Evolutionary conservation across 2,797 vertebrate species (phyloP).

Genomic region (Smutsia temminckii): DNA sequence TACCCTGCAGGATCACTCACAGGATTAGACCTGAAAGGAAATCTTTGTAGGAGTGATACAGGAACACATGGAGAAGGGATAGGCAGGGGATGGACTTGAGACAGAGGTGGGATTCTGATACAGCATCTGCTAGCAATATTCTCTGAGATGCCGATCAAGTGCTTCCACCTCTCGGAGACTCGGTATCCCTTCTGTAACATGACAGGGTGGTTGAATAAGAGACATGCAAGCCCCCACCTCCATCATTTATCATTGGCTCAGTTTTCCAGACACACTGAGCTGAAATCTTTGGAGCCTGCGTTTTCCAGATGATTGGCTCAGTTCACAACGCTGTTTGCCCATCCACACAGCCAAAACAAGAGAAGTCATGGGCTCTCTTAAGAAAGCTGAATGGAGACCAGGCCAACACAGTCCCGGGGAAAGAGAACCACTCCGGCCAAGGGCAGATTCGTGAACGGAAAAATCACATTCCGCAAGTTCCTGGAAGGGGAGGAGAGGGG

Average conservation of each 20-base stretch:
- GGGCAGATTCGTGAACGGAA: neutral
- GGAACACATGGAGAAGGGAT: neutral
- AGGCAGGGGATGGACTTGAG: neutral
- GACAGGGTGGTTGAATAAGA: neutral
- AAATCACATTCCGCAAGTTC: conserved; percentile 58
- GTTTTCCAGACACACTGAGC: neutral
- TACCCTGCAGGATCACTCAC: neutral
- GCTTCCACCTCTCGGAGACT: neutral
- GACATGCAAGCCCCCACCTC: neutral
- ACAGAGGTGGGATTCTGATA: neutral
- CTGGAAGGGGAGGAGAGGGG: conserved; percentile 49
- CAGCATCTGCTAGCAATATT: neutral
- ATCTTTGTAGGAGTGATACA: neutral
- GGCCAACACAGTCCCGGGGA: conserved; percentile 55
- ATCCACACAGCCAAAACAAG: conserved; percentile 39
- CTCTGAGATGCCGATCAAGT: neutral
- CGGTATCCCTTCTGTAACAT: neutral
- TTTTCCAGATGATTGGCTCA: neutral
- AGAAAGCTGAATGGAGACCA: conserved; percentile 75
- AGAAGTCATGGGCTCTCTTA: conserved; percentile 65
- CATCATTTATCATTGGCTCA: neutral
- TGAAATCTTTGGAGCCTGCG: neutral
- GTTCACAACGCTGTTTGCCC: neutral
- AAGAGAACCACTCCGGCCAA: neutral
- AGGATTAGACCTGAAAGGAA: neutral